Conservation (phyloP, 2,888 invertebrate species). For the Teleiodes luculella region DNA sequence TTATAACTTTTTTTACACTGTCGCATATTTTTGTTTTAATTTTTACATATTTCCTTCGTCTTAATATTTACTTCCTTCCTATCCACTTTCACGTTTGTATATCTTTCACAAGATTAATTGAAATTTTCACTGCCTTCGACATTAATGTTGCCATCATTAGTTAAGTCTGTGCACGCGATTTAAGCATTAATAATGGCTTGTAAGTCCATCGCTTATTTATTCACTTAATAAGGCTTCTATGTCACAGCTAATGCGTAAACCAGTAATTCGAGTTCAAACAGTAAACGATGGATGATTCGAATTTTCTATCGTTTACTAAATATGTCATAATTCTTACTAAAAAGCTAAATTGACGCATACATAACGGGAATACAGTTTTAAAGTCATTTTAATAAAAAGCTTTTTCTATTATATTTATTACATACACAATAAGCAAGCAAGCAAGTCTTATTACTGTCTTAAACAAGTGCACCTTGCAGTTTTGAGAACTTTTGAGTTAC, state of each 20-base stretch:
- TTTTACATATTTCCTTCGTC: not conserved
- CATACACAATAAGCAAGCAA: no score
- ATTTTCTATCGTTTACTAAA: conserved; percentile 33
- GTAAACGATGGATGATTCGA: conserved; percentile 35
- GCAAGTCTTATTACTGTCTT: no score
- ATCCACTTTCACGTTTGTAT: conserved; percentile 8
- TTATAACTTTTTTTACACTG: not conserved
- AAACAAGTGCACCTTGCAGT: no score
- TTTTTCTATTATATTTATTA: no score
- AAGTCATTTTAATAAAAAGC: no score
- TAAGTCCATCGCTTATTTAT: conserved; percentile 35
- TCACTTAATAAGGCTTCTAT: conserved; percentile 46
- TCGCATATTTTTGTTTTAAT: not conserved
- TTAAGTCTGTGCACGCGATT: conserved; percentile 20
- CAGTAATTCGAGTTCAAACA: conserved; percentile 35
- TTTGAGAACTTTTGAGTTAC: no score
- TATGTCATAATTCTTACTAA: conserved; percentile 49
- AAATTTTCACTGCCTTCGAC: conserved; percentile 9
- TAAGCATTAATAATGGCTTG: conserved; percentile 23
- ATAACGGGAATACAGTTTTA: conserved; percentile 31
- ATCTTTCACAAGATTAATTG: conserved; percentile 10
- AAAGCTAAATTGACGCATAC: conserved; percentile 44
- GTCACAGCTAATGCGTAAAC: conserved; percentile 49
- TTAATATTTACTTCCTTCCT: conserved; percentile 12
- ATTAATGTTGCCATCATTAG: conserved; percentile 15